Evolutionary conservation across 92 coral and sea anemone species (phyloP).

Genomic region (Palythoa grandiflora): DNA sequence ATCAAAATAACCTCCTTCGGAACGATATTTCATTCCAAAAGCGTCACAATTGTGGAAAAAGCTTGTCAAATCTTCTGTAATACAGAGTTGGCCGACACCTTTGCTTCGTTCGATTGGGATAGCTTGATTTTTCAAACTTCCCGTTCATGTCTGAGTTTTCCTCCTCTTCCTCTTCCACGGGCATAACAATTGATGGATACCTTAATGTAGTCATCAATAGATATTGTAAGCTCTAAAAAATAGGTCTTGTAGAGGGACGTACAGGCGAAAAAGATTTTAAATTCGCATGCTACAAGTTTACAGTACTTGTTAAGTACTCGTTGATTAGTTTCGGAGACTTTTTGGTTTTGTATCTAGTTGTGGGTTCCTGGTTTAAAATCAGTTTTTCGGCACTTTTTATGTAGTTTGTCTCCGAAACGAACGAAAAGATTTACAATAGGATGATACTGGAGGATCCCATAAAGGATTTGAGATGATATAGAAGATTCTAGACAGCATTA

Average conservation of each 20-base stretch:
- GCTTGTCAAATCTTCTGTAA: too few relatives aligned
- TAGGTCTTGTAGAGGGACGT: constrained; percentile 38
- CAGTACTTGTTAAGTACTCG: neutral
- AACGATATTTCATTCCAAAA: too few relatives aligned
- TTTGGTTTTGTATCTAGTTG: neutral
- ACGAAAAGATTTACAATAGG: neutral
- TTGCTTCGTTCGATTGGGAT: too few relatives aligned
- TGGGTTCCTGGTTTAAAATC: neutral
- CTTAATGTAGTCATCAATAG: neutral
- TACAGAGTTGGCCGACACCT: too few relatives aligned
- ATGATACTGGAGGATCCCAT: neutral
- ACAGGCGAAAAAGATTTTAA: constrained; percentile 12
- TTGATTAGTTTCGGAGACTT: neutral
- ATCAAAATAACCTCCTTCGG: too few relatives aligned
- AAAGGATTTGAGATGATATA: neutral
- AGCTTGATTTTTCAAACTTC: too few relatives aligned
- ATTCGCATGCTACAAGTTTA: neutral
- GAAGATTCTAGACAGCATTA: too few relatives aligned
- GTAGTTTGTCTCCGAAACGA: neutral
- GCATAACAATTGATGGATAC: neutral
- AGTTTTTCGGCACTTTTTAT: neutral
- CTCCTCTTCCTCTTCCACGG: neutral
- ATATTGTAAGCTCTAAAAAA: neutral
- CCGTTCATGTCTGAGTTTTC: neutral
- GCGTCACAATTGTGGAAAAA: too few relatives aligned